Percentiles rank a stretch among this genome's conserved stretches.
phyloP scores from a whole-genome alignment of 2,113 vertebrate genomes.

The Gavia stellata region DNA sequence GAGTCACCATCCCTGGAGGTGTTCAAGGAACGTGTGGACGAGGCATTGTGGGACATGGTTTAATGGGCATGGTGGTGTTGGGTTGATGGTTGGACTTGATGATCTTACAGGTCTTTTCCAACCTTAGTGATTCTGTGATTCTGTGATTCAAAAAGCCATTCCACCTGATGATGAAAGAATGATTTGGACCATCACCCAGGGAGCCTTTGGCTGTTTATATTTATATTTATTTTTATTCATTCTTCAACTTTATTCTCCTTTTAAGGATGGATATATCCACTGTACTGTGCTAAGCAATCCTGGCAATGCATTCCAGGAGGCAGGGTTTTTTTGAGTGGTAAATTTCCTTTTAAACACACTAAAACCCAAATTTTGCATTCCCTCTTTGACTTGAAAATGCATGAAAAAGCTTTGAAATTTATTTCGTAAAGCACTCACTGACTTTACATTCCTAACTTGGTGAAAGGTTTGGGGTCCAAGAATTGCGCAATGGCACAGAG shows the following conservation, averaged over 20 bases:
- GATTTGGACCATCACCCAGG: neutral
- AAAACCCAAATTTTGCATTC: neutral
- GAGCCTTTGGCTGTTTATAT: neutral
- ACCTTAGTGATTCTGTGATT: too few relatives aligned
- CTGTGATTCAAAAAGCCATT: neutral
- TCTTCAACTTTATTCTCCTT: neutral
- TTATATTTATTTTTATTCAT: neutral
- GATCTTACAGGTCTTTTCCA: too few relatives aligned
- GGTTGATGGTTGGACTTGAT: too few relatives aligned
- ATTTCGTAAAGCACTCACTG: neutral
- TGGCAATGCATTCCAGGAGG: neutral
- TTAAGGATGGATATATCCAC: neutral
- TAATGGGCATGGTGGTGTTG: too few relatives aligned
- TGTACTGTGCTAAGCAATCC: neutral
- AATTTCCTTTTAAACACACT: slow-evolving; percentile 4
- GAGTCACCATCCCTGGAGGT: too few relatives aligned
- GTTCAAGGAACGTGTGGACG: too few relatives aligned
- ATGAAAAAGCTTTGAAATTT: neutral
- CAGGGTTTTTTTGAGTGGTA: neutral
- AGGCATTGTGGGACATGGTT: too few relatives aligned
- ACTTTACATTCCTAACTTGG: neutral
- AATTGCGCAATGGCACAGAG: neutral
- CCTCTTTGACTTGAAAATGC: neutral
- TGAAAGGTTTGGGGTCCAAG: neutral
- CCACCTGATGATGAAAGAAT: neutral